Evolutionary conservation across 2,888 invertebrate genomes (phyloP).

Genomic region (Arctia plantaginis): DNA sequence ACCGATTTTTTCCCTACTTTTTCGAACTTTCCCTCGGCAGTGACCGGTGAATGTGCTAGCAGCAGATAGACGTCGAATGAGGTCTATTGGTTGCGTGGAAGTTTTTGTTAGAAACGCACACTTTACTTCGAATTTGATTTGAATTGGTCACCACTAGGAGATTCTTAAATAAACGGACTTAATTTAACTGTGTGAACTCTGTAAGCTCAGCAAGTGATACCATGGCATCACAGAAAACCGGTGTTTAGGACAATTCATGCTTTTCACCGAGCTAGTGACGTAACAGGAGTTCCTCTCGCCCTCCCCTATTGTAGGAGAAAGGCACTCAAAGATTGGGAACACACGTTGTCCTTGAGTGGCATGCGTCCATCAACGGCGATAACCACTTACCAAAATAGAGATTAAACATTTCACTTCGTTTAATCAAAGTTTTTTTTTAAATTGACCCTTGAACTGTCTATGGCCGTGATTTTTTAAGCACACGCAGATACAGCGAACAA

Average conservation of each 20-base stretch:
- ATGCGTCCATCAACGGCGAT: too few species aligned
- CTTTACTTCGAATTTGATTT: background rate
- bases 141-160: too few species aligned
- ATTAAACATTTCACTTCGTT: background rate
- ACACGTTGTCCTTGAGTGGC: too few species aligned
- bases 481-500: background rate
- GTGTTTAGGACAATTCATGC: too few species aligned
- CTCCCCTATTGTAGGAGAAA: too few species aligned
- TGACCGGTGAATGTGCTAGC: conserved; percentile 5
- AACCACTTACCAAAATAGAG: too few species aligned
- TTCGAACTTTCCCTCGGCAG: conserved; percentile 38
- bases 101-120: background rate
- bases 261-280: background rate
- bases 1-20: conserved; percentile 31
- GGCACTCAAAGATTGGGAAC: too few species aligned
- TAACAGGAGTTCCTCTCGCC: background rate
- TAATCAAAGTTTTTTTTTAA: background rate
- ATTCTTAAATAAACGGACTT: too few species aligned
- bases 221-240: background rate
- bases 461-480: background rate
- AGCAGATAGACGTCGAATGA: conserved; percentile 22
- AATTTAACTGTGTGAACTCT: too few species aligned
- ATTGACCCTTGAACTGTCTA: background rate
- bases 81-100: conserved; percentile 4
- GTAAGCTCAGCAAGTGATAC: too few species aligned